Base-by-base conservation (phyloP, 2,113 vertebrate species). In the Phalacrocorax carbo region DNA sequence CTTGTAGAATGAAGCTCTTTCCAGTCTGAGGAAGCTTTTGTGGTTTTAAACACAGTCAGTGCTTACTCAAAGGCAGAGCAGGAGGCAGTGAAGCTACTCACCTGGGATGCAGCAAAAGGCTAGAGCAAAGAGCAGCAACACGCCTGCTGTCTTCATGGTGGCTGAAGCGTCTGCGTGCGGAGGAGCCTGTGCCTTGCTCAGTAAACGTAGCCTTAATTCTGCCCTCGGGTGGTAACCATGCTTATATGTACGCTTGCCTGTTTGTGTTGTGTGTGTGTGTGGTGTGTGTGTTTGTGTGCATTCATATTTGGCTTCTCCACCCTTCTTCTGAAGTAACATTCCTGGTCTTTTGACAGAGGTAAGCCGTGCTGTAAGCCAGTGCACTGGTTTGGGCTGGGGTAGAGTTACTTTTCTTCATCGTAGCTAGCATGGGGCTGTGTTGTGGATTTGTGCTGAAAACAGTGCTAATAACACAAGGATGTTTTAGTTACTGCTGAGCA, bases 1-100 rank as follows among this genome's bases (percentile, higher is more conserved):
- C 96, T 96, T 95, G 96, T 49, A 95, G 96, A 96, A 96, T 65
- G 85, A 75, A 96, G 66, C 70, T 96, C 90, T 44, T 91, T 95
- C 91, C 91, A 97, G 93, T 88, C 82, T 95, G 85, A 90, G 85
- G 93, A 93, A 94, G 92, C 22, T 91, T 94, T 46, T 66, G 85
- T 86, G 78, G 58, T 82, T 95, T 78, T 90, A 79, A 58, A 95
- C 64, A 9, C 84, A 96, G 78, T 13, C 84, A 58, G 85, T 0
- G 0, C 84, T 94, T 49, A 52, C 61, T 69, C 52, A 66, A 26
- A 93, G 75, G 38, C 85, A 38, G 93, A 95, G 93, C 94, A 71
- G 79, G 79, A 92, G 91, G 48, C 85, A 89, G 55, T 0, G 12
- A 49, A 88, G 58, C 58, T 69, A 73, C 96, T 97, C 92, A 96